Base-by-base conservation (phyloP, 1,140 invertebrate genomes). In the Archivesica marissinica region DNA sequence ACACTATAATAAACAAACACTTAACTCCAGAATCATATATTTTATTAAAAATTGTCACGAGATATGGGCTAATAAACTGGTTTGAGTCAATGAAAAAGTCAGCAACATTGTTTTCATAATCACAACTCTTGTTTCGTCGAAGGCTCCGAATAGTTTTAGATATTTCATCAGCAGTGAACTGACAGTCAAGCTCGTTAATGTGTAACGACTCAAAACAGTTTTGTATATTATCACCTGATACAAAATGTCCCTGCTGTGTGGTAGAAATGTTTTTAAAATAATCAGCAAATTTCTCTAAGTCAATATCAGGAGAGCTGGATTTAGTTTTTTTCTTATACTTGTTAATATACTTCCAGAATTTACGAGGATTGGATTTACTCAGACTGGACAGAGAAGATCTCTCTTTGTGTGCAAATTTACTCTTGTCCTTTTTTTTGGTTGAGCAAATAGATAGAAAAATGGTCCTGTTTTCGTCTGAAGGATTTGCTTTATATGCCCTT, bases 241-340 rank as follows among this genome's bases (percentile, higher is more conserved):
- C 15, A 61, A 7, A 66, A 7, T 66, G 20, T 39, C 28, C 41
- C 3, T 66, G 33, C 4, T 4, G 15, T 66, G 38, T 66, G 20
- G 38, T 41, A 7, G 61, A 66, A 39, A 66, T 6, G 23, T 66
- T 38, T 25, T 66, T 50, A 39, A 66, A 61, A 61, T 61, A 30
- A 20, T 61, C 33, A 9, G 33, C 50, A n/a, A 52, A 52, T n/a
- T 52, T 23, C 17, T 52, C 2, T 52, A 23, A 3, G 20, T 23
- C 23, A 9, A 61, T 23, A 61, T 61, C 59, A 7, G 61, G 4
- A 23, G 61, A 39, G 4, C 28, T 66, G 7, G 33, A 11, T 41
- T 38, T 66, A 39, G 38, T 38, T 7, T n/a, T 66, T 3, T 41
- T 66, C n/a, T 66, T 66, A 66, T 39, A 66, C 38, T 66, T 61